Evolutionary conservation across 2,888 invertebrate species (phyloP).

Genomic region (Sylvicola fuscatus): DNA sequence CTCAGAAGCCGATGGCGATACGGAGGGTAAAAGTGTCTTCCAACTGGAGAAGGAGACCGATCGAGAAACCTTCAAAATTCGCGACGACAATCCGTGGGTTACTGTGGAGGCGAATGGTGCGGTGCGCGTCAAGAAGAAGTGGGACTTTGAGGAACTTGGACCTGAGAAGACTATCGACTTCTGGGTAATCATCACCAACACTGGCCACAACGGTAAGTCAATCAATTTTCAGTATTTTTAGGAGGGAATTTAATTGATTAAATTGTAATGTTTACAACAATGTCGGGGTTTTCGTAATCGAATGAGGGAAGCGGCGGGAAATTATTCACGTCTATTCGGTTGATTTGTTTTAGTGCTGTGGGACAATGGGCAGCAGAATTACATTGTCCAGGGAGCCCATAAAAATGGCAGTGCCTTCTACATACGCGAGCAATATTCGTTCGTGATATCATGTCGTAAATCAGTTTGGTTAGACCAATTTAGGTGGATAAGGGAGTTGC

Average conservation of each 20-base stretch:
- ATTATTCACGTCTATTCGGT: too few species aligned
- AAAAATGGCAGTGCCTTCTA: too few species aligned
- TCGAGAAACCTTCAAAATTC: constrained; percentile 78
- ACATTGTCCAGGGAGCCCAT: too few species aligned
- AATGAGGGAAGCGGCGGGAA: too few species aligned
- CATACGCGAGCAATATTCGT: too few species aligned
- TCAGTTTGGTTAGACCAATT: too few species aligned
- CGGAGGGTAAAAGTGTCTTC: constrained; percentile 72
- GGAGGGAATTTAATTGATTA: too few species aligned
- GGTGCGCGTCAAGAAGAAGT: constrained; percentile 85
- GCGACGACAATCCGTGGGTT: constrained; percentile 88
- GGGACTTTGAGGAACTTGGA: constrained; percentile 89
- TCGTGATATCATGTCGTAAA: too few species aligned
- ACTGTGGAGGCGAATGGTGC: constrained; percentile 81
- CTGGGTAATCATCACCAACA: constrained; percentile 85
- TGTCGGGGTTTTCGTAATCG: background rate
- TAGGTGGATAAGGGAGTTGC: too few species aligned
- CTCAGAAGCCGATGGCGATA: constrained; percentile 75
- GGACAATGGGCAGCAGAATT: too few species aligned
- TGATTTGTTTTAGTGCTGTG: too few species aligned
- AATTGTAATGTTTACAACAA: background rate
- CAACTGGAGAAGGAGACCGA: constrained; percentile 82
- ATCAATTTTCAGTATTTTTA: too few species aligned
- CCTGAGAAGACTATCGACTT: constrained; percentile 91
- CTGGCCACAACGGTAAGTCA: constrained; percentile 66